Percentiles rank a stretch among this genome's conserved stretches.
These are phyloP conservation scores for Cyprinodon diabolis DNA, from an alignment of 2,797 vertebrate genomes.

Conservation along the genomic window DNA sequence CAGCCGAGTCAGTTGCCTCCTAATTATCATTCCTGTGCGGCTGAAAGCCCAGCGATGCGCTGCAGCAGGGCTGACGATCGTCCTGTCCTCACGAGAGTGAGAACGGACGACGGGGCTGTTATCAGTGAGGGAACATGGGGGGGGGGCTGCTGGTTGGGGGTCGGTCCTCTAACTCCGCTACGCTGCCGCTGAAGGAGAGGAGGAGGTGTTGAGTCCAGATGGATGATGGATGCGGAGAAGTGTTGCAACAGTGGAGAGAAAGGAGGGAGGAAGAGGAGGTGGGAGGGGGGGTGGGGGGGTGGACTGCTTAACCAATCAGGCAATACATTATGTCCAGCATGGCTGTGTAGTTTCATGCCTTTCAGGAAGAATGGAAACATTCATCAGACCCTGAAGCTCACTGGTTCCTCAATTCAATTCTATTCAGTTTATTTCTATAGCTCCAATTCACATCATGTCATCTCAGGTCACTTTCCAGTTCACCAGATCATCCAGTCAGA, in stretches of 20 bases:
- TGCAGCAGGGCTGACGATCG: slow-evolving; percentile 47
- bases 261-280: slow-evolving; percentile 29
- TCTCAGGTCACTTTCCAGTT: too few relatives aligned
- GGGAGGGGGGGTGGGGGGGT: too few relatives aligned
- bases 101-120: slow-evolving; percentile 24
- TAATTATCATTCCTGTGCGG: slow-evolving; percentile 72
- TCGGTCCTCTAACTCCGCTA: slow-evolving; percentile 21
- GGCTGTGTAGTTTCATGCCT: too few relatives aligned
- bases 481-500: too few relatives aligned
- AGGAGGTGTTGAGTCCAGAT: slow-evolving; percentile 47
- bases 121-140: slow-evolving; percentile 37
- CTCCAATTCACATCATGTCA: too few relatives aligned
- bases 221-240: slow-evolving; percentile 32
- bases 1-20: slow-evolving; percentile 59
- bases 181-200: slow-evolving; percentile 23
- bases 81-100: slow-evolving; percentile 15
- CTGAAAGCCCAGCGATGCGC: slow-evolving; percentile 53
- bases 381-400: too few relatives aligned
- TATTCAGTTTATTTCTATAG: too few relatives aligned
- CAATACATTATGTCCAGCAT: too few relatives aligned
- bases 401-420: too few relatives aligned
- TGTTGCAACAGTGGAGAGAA: slow-evolving; percentile 34
- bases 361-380: too few relatives aligned
- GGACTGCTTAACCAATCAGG: too few relatives aligned
- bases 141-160: neutral